Evolutionary conservation across 2,113 vertebrate species (phyloP), one percentile per base, ranked within the genome.

Genomic region (Podarcis cretensis): DNA sequence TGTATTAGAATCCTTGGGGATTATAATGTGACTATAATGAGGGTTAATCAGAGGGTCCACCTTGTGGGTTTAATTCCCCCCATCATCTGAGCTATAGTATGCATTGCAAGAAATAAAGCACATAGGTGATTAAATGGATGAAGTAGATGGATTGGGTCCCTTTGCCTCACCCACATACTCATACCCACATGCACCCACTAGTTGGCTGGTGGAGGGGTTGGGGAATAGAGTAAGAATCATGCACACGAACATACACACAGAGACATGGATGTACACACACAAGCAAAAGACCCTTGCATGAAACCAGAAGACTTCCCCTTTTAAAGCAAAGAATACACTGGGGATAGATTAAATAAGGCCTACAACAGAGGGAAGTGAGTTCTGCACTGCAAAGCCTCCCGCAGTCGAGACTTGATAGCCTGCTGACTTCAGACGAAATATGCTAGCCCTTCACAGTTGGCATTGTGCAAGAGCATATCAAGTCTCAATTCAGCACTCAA

Each of bases 361-460:
- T 5, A 59, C n/a, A 7, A 40, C 20, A 93, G 90, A 95, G 89
- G 90, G 90, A 93, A 90, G 1, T 2, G 30, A 80, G 35, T 89
- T 92, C 89, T 69, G 30, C n/a, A 18, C 78, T 2, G 79, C 7
- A 80, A 85, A 20, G 78, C 90, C 88, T 93, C 93, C 93, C 5
- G 27, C 3, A 0, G 91, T 6, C 1, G 0, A 3, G 30, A 81
- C 0, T 0, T 59, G 66, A 66, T 3, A 48, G 74, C 78, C 92
- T 23, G 89, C 93, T 92, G 93, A 7, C 87, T 92, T 57, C 73
- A 48, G 73, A 75, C 82, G 32, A 13, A 0, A 2, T 0, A 12
- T 48, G 0, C n/a, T 71, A 90, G 81, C 86, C 87, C 78, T 77
- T 84, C 87, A 6, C 3, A 90, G 81, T 37, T 37, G 54, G 65